A percentile compares a stretch with the other conserved stretches of the same genome.
Conservation (phyloP, 2,113 vertebrate genomes). For the Probosciger aterrimus region DNA sequence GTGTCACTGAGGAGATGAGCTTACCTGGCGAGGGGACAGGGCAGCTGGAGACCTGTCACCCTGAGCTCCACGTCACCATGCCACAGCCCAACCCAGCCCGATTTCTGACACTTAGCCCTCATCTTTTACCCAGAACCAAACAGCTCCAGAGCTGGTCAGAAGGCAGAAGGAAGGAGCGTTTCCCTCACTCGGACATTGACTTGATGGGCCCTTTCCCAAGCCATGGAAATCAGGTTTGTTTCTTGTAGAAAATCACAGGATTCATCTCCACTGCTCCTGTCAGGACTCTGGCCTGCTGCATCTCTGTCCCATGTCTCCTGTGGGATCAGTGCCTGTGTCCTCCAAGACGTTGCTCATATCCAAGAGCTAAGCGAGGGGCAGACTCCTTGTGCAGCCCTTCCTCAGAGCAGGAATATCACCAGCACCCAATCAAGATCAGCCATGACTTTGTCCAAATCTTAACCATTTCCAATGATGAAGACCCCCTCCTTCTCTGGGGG, state of each 20-base stretch:
- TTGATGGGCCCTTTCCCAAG: rapidly evolving
- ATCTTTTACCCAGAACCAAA: not conserved
- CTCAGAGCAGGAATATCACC: not conserved
- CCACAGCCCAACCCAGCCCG: not conserved
- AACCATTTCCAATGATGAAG: not conserved
- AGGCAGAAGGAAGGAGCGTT: not conserved
- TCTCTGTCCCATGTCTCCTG: not conserved
- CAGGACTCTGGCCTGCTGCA: not conserved
- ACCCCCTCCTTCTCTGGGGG: too few species aligned
- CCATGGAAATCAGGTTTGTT: not conserved
- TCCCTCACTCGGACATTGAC: not conserved
- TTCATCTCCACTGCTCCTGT: rapidly evolving
- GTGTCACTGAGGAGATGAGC: not conserved
- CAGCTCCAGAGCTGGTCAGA: not conserved
- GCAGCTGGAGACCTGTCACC: not conserved
- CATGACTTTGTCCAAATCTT: not conserved
- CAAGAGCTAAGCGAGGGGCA: not conserved
- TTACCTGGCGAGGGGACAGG: not conserved
- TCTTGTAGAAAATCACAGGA: not conserved
- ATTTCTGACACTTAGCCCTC: not conserved
- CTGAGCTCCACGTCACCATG: not conserved
- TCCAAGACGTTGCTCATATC: rapidly evolving
- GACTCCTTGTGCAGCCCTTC: not conserved
- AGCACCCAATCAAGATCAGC: not conserved
- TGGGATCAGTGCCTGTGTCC: not conserved